Evolutionary conservation across 2,888 invertebrate species (phyloP), one percentile per base, ranked within the genome.

Genomic region (Drymonia ruficornis): DNA sequence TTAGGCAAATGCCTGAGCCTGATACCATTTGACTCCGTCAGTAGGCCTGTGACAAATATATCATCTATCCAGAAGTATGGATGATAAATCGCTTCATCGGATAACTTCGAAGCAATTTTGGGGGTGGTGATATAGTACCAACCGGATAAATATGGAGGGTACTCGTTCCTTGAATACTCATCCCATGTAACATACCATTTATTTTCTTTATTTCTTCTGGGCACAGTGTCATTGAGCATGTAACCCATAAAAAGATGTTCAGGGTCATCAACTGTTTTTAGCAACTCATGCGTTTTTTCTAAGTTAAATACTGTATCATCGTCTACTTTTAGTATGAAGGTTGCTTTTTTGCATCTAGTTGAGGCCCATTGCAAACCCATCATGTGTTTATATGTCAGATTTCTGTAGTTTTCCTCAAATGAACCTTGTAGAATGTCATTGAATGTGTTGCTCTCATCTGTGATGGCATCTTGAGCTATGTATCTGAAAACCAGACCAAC

Each of bases 31-130:
- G 93, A 86, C 51, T 94, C 87, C 8, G 95, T 93, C 31, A 98
- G 84, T 49, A 97, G 91, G 1, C 98, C 98, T 0, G 98, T 98
- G 0, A 98, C 87, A 80, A 95, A 96, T 45, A 97, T 95, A 80
- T 98, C 98, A 77, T 98, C 98, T 57, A 98, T 97, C 98, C 98
- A 98, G 86, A 98, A 98, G 71, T 95, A 96, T 16, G 93, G 89
- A n/a, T 94, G 87, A 36, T 85, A 78, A 31, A 87, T 78, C 0
- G 95, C 94, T 64, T 94, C 88, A 3, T 89, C 76, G 19, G 94
- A 89, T 49, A 98, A 76, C 18, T 87, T 87, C 16, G 78, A 76
- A 0, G 95, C 96, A 1, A 95, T 93, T 61, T 93, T 86, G 0
- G 95, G 94, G 53, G 95, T 96, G 2, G 96, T 96, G 1, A 97